Evolutionary conservation across 2,888 invertebrate species (phyloP).

Genomic region (Synergus gifuensis): DNA sequence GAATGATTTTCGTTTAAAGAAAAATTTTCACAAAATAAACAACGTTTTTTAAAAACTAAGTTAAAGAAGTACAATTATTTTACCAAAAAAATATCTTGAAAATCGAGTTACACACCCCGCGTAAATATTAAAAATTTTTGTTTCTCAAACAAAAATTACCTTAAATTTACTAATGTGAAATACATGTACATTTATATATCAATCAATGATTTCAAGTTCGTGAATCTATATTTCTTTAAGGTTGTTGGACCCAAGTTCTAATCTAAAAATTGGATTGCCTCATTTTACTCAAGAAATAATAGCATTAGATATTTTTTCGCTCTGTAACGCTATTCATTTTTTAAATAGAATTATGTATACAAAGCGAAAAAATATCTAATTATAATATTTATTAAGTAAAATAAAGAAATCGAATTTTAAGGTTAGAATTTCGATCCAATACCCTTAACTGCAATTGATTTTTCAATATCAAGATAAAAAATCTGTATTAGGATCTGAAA

Average conservation of each 20-base stretch:
- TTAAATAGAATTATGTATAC: too few species aligned
- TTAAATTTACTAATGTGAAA: conserved; percentile 21
- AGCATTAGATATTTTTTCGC: too few species aligned
- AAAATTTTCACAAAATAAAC: background rate
- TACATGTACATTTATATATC: conserved; percentile 31
- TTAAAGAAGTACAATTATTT: background rate
- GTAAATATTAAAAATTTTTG: conserved; percentile 16
- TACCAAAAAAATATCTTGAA: background rate
- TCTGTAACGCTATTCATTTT: too few species aligned
- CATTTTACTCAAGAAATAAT: too few species aligned
- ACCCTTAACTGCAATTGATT: background rate
- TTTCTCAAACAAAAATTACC: background rate
- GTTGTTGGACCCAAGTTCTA: too few species aligned
- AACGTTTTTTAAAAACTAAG: conserved; percentile 1
- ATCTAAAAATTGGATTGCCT: too few species aligned
- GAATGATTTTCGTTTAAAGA: too few species aligned
- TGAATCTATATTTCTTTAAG: conserved; percentile 4
- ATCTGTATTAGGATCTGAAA: background rate
- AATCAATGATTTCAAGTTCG: conserved; percentile 4
- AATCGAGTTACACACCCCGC: background rate
- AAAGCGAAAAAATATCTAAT: too few species aligned
- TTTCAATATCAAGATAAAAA: background rate
- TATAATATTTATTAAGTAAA: too few species aligned
- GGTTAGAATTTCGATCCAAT: too few species aligned
- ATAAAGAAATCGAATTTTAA: too few species aligned